phyloP scores from a whole-genome alignment of 2,113 vertebrate genomes.

The Eupsittula cactorum region DNA sequence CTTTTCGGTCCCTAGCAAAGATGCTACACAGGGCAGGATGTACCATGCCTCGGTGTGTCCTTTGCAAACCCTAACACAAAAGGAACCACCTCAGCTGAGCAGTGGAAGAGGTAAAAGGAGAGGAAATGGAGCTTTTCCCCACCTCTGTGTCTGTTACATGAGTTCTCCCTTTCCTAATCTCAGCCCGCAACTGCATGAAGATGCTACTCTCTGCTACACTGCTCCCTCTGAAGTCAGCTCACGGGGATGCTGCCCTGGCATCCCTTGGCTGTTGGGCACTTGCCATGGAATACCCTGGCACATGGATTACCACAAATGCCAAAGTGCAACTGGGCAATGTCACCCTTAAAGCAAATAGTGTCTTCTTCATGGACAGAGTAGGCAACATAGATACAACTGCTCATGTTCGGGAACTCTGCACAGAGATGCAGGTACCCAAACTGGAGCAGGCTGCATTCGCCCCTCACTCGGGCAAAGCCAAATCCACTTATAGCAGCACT shows the following conservation, averaged over 20 bases:
- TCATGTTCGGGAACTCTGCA: not conserved
- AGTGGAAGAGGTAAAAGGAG: fast-evolving
- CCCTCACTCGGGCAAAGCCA: not conserved
- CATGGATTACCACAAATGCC: not conserved
- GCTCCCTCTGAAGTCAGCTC: fast-evolving
- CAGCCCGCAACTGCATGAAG: fast-evolving
- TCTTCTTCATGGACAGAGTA: fast-evolving
- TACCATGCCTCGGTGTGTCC: not conserved
- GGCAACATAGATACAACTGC: not conserved
- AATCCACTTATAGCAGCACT: not conserved
- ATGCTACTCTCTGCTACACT: not conserved
- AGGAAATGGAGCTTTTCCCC: not conserved
- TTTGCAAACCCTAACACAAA: not conserved
- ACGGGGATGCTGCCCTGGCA: not conserved
- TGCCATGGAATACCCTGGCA: not conserved
- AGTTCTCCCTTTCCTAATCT: not conserved
- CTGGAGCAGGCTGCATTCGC: fast-evolving
- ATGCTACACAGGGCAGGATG: not conserved
- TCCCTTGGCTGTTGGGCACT: no score
- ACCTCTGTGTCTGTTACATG: fast-evolving
- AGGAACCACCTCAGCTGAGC: not conserved
- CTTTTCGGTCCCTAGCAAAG: not conserved
- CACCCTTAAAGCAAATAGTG: no score
- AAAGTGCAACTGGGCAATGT: not conserved
- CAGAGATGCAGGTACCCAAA: fast-evolving